A percentile compares a stretch with the other conserved stretches of the same genome.
Evolutionary conservation across 2,113 vertebrate genomes (phyloP).

Genomic region (Pardalotus punctatus): DNA sequence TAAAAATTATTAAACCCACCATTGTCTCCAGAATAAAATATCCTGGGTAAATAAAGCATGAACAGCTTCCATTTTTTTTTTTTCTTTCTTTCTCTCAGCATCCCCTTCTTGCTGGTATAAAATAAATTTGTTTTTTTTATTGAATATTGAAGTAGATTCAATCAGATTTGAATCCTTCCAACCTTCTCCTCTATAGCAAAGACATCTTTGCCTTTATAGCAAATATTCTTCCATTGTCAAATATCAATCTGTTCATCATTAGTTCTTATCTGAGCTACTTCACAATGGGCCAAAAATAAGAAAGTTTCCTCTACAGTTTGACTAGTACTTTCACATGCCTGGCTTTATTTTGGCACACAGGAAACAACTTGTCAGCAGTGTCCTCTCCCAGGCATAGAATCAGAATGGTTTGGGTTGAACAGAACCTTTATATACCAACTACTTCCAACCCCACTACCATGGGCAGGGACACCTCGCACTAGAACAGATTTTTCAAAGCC

Average conservation of each 20-base stretch:
- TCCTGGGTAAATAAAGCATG: background rate
- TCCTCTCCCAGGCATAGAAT: background rate
- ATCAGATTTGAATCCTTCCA: background rate
- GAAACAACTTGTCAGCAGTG: background rate
- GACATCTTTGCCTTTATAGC: too few species aligned
- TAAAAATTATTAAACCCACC: background rate
- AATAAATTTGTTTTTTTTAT: background rate
- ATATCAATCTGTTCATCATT: background rate
- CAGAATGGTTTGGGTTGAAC: background rate
- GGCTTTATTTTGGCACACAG: background rate
- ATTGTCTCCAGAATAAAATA: background rate
- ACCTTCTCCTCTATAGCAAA: background rate
- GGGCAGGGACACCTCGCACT: background rate
- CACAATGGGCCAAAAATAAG: background rate
- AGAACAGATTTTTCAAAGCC: background rate
- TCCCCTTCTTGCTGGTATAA: fast-evolving
- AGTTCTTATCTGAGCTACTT: background rate
- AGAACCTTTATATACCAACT: background rate
- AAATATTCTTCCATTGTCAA: background rate
- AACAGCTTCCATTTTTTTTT: background rate
- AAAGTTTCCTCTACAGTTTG: background rate
- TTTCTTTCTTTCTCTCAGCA: fast-evolving
- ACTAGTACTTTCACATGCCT: background rate
- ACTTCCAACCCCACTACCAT: background rate
- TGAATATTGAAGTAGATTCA: background rate